phyloP scores from a whole-genome alignment of 2,113 vertebrate genomes.

The Gambusia holbrooki region DNA sequence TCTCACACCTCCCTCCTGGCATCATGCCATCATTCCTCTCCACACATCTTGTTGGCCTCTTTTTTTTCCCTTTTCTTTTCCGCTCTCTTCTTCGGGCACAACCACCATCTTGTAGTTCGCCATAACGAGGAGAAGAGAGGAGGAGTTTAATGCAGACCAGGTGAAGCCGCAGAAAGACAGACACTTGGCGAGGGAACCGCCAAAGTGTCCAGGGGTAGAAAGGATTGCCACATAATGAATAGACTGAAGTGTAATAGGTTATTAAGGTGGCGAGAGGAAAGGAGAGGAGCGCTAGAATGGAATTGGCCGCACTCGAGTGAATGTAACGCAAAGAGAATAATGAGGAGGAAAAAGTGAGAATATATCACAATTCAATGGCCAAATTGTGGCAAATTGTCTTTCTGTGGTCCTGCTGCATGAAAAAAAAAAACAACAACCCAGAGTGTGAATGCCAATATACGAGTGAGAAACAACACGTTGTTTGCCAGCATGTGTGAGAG shows the following conservation, averaged over 20 bases:
- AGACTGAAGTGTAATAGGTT: slow-evolving; percentile 71
- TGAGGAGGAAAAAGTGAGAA: slow-evolving; percentile 49
- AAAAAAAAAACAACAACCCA: slow-evolving; percentile 29
- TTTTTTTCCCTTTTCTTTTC: slow-evolving; percentile 34
- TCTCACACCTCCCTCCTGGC: slow-evolving; percentile 57
- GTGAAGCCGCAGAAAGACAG: slow-evolving; percentile 52
- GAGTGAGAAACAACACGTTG: slow-evolving; percentile 68
- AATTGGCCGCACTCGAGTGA: slow-evolving; percentile 62
- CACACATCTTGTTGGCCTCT: slow-evolving; percentile 54
- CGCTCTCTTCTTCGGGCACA: slow-evolving; percentile 36
- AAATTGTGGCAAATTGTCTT: slow-evolving; percentile 61
- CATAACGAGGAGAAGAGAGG: slow-evolving; percentile 62
- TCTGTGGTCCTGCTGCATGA: slow-evolving; percentile 45
- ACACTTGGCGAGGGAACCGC: slow-evolving; percentile 37
- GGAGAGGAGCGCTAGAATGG: slow-evolving; percentile 49
- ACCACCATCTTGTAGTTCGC: slow-evolving; percentile 60
- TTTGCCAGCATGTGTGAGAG: slow-evolving; percentile 55
- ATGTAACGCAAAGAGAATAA: slow-evolving; percentile 59
- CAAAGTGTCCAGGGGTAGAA: slow-evolving; percentile 14
- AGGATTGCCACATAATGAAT: slow-evolving; percentile 58
- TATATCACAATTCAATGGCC: slow-evolving; percentile 62
- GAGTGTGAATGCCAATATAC: slow-evolving; percentile 60
- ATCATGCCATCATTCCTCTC: slow-evolving; percentile 41
- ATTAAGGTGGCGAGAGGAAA: slow-evolving; percentile 62
- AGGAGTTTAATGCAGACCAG: slow-evolving; percentile 43